A percentile compares a stretch with the other conserved stretches of the same genome.
Evolutionary conservation across 1,140 invertebrate genomes (phyloP).

Genomic region (Eciton burchellii): DNA sequence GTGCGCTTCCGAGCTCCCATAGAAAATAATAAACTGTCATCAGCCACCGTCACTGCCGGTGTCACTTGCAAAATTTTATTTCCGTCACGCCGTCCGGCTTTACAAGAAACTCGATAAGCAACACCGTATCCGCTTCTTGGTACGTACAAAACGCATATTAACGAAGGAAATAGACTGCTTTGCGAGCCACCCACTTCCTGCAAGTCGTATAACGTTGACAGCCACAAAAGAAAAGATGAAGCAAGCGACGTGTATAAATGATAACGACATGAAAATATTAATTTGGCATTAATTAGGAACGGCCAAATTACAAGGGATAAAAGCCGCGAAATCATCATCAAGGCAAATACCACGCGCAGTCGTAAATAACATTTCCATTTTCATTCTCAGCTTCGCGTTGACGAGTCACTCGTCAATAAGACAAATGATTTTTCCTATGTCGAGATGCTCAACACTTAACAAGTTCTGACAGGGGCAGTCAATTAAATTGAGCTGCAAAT

Average conservation of each 20-base stretch:
- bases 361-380: no score
- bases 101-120: conserved; percentile 28
- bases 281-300: neutral
- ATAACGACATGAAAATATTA: neutral
- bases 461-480: neutral
- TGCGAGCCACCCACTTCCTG: neutral
- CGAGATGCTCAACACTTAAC: neutral
- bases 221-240: neutral
- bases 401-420: neutral
- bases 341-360: no score
- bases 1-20: conserved; percentile 31
- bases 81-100: conserved; percentile 29
- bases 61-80: conserved; percentile 32
- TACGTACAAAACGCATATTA: conserved; percentile 42
- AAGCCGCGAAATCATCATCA: no score
- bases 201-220: neutral
- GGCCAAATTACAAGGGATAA: no score
- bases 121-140: neutral
- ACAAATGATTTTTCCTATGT: neutral
- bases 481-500: conserved; percentile 37
- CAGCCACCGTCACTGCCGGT: neutral
- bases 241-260: neutral
- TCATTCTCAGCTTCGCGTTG: no score
- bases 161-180: neutral
- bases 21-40: conserved; percentile 59